These are phyloP conservation scores for Euzetes globulus DNA, from an alignment of 2,888 invertebrate species.

Conservation along the genomic window DNA sequence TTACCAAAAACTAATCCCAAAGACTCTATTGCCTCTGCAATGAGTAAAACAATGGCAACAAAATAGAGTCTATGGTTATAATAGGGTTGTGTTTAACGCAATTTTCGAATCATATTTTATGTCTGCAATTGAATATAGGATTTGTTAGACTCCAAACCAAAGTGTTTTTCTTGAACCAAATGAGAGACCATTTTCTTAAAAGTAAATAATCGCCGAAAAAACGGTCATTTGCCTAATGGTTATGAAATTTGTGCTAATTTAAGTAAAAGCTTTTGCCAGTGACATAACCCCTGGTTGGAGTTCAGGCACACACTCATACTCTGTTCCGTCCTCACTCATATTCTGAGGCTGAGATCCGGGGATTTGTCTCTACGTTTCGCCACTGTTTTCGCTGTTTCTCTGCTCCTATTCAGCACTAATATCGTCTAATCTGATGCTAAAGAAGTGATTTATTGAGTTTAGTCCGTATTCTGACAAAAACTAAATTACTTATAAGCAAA, in stretches of 20 bases:
- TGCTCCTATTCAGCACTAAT: slow-evolving; percentile 6
- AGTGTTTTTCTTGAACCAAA: background rate
- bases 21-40: background rate
- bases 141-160: background rate
- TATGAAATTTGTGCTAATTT: slow-evolving; percentile 27
- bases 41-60: background rate
- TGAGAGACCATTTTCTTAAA: background rate
- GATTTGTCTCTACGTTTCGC: slow-evolving; percentile 6
- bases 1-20: slow-evolving; percentile 7
- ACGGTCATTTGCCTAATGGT: slow-evolving; percentile 14
- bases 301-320: background rate
- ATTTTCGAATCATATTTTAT: too few relatives aligned
- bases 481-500: slow-evolving; percentile 22
- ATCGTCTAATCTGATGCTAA: slow-evolving; percentile 12
- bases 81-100: too few relatives aligned
- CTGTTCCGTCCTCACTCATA: background rate
- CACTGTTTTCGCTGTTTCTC: background rate
- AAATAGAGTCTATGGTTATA: too few relatives aligned
- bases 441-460: slow-evolving; percentile 24
- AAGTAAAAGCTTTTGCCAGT: slow-evolving; percentile 23
- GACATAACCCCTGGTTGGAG: background rate
- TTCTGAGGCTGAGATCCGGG: slow-evolving; percentile 13
- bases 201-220: background rate
- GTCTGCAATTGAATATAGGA: background rate
- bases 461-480: slow-evolving; percentile 14